These are phyloP conservation scores for Loripinus fragilis DNA, from an alignment of 2,888 invertebrate genomes.

Conservation along the genomic window DNA sequence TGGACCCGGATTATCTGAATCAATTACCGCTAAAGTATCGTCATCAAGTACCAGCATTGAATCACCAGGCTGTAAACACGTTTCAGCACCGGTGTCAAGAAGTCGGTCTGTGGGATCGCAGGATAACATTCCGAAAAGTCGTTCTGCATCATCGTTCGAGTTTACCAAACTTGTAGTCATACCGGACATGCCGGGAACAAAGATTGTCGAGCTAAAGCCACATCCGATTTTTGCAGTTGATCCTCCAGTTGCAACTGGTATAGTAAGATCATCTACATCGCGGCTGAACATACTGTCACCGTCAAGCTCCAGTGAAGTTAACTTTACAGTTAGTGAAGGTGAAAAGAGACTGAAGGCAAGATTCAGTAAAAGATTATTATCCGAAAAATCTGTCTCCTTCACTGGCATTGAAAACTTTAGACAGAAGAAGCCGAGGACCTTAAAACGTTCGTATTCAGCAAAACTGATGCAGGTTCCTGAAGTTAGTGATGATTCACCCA, in stretches of 20 bases:
- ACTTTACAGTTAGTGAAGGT: no score
- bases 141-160: neutral
- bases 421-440: neutral
- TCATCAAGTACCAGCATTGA: no score
- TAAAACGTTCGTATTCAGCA: neutral
- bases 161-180: neutral
- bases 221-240: neutral
- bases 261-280: conserved; percentile 1
- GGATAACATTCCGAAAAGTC: neutral
- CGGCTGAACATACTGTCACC: neutral
- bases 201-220: neutral
- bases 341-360: neutral
- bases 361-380: neutral
- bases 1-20: no score
- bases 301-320: neutral
- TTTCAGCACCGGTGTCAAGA: no score
- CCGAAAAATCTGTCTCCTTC: neutral
- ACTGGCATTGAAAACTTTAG: conserved; percentile 1
- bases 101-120: no score
- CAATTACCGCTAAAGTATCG: no score
- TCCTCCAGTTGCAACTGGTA: neutral
- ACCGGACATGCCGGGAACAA: neutral
- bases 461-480: neutral
- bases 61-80: no score
- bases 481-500: neutral